A percentile compares a stretch with the other conserved stretches of the same genome.
These are phyloP conservation scores for Campylomormyrus numenius DNA, from an alignment of 2,113 vertebrate genomes.

Conservation along the genomic window DNA sequence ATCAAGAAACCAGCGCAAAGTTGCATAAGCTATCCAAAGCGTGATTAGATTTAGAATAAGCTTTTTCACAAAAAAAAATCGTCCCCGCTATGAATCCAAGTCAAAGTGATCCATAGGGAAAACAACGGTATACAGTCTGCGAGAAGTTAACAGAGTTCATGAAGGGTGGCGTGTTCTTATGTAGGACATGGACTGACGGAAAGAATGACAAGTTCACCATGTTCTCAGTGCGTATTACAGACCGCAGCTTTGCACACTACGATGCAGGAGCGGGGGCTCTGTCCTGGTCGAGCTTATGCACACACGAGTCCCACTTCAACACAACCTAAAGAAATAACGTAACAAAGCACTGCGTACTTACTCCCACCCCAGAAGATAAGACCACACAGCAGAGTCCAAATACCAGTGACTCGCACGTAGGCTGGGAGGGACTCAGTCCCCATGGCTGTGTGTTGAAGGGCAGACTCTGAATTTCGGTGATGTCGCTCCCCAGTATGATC, in stretches of 20 bases:
- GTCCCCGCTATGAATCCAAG: not conserved
- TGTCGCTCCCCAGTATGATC: not conserved
- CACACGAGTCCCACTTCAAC: not conserved
- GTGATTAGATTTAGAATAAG: not conserved
- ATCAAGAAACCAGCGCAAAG: not conserved
- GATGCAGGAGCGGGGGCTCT: not conserved
- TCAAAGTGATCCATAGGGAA: not conserved
- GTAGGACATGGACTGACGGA: not conserved
- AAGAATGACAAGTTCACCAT: not conserved
- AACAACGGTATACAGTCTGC: not conserved
- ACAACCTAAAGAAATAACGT: not conserved
- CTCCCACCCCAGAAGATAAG: conserved; percentile 2
- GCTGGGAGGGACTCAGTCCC: not conserved
- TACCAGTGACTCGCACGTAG: not conserved
- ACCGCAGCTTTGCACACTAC: not conserved
- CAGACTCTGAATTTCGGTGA: not conserved
- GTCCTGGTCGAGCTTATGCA: not conserved
- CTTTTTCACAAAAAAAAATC: not conserved
- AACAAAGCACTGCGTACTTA: not conserved
- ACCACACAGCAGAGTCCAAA: not conserved
- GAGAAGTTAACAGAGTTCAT: not conserved
- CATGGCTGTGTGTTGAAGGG: not conserved
- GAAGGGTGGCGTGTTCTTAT: not conserved
- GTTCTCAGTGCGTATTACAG: not conserved
- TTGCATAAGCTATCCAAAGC: not conserved